Percentiles rank a stretch among this genome's conserved stretches.
phyloP scores from a whole-genome alignment of 2,797 vertebrate genomes.

The Brachyrhaphis roseni region DNA sequence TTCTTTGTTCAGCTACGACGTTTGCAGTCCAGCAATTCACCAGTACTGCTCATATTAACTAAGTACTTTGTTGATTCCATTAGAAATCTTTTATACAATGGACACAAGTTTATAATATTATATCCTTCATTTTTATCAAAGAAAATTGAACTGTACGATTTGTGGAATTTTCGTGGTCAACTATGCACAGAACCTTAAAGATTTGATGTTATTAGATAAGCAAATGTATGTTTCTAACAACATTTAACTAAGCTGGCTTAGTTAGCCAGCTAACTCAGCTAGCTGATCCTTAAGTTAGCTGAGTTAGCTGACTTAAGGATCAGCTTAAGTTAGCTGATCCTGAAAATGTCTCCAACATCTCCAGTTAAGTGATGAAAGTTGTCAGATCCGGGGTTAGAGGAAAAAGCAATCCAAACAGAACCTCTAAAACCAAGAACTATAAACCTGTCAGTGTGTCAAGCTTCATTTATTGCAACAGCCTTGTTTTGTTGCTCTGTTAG shows the following conservation, averaged over 20 bases:
- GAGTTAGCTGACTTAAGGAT: too few species aligned
- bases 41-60: not conserved
- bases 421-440: not conserved
- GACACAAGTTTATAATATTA: not conserved
- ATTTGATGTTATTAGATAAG: not conserved
- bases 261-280: too few species aligned
- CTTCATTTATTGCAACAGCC: not conserved
- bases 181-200: not conserved
- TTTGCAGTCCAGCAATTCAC: conserved; percentile 15
- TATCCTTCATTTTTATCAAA: not conserved
- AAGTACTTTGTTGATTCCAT: not conserved
- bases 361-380: not conserved
- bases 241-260: not conserved
- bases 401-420: not conserved
- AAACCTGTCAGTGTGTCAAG: not conserved
- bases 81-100: not conserved
- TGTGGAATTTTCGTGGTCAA: not conserved
- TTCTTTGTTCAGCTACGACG: conserved; percentile 23
- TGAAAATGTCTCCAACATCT: not conserved
- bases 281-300: not conserved
- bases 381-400: not conserved
- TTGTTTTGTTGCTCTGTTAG: not conserved
- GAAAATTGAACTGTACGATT: not conserved
- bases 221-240: not conserved
- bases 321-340: not conserved